These are phyloP conservation scores for Timema podura DNA, from an alignment of 2,888 invertebrate species.

Conservation along the genomic window DNA sequence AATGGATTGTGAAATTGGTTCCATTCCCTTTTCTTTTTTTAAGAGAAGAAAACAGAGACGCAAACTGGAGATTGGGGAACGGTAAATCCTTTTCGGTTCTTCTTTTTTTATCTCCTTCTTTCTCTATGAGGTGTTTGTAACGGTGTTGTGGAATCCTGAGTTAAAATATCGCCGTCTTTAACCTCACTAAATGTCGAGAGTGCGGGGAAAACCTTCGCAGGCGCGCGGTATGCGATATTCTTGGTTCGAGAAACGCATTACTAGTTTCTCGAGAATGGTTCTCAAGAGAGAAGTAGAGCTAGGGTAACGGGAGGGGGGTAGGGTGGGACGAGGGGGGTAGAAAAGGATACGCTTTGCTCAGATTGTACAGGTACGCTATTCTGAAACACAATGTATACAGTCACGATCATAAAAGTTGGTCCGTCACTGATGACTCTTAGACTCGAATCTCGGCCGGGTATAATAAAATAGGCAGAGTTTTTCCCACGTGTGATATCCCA, in stretches of 20 bases:
- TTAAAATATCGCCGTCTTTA: conserved; percentile 26
- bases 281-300: background rate
- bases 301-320: background rate
- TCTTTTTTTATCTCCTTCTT: background rate
- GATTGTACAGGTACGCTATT: too few relatives aligned
- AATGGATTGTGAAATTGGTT: conserved; percentile 31
- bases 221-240: background rate
- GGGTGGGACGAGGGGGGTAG: background rate
- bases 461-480: too few relatives aligned
- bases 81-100: conserved; percentile 15
- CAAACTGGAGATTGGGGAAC: conserved; percentile 25
- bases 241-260: conserved; percentile 6
- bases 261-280: conserved; percentile 2
- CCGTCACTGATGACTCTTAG: too few relatives aligned
- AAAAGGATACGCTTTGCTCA: background rate
- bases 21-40: background rate
- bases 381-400: too few relatives aligned
- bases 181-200: conserved; percentile 26
- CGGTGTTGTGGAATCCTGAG: conserved; percentile 17
- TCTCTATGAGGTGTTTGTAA: background rate
- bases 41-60: conserved; percentile 9
- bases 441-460: too few relatives aligned
- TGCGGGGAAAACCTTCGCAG: background rate
- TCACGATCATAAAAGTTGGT: too few relatives aligned
- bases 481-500: too few relatives aligned